Base-by-base conservation (phyloP, 2,888 invertebrate species). In the Antitype chi region DNA sequence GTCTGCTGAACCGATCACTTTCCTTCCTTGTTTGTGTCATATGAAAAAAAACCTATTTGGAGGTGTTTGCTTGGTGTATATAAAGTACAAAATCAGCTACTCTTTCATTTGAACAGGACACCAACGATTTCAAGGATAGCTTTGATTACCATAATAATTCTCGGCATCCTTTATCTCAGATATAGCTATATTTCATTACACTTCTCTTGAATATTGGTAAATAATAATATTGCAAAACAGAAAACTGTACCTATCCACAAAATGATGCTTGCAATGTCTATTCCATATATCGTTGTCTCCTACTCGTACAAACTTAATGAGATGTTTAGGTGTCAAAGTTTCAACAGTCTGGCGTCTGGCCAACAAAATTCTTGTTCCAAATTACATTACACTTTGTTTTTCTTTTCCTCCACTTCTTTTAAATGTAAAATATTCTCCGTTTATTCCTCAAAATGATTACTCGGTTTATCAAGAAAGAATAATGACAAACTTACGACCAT, bases 401-500 rank as follows among this genome's bases (percentile, higher is more conserved):
- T 57, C 32, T 69, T 74, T 66, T 53, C 17, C 3, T 59, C 49
- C 68, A 38, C 1, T 62, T 28, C 15, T 76, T 17, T 71, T 25
- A 43, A 76, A 73, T 47, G 13, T 28, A 25, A 76, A 82, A 71
- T 71, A 71, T 71, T 74, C 60, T 66, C 47, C 20, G 32, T 62
- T 72, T 71, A 59, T 62, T 71, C 59, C 43, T 13, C 53, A 80
- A 76, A 82, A 82, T 77, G 63, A 78, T 80, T 52, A 75, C 74
- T 79, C 70, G 70, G 80, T 85, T 85, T 85, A 87, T 88, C 87
- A 86, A 87, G 64, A 88, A 88, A 87, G 79, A 86, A 87, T 87
- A 88, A 88, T 84, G 78, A 74, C 67, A 86, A 87, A 87, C 81
- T 90, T 86, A 89, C 89, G 86, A 89, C 90, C 90, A 92, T 93